A percentile compares a stretch with the other conserved stretches of the same genome.
These are phyloP conservation scores for Eonycteris spelaea DNA, from an alignment of 2,113 vertebrate species.

Conservation along the genomic window DNA sequence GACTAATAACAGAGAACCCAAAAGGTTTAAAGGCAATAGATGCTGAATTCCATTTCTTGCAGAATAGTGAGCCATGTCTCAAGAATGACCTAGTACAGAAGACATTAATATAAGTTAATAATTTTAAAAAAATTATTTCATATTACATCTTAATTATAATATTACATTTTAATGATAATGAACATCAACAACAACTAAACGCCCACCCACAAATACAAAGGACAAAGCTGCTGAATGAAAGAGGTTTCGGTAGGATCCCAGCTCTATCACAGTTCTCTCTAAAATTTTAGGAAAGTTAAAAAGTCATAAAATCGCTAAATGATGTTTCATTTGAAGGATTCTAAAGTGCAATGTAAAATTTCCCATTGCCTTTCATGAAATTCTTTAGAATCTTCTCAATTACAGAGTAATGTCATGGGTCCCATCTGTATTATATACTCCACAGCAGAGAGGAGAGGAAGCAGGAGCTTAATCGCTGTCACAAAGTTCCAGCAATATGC, in stretches of 20 bases:
- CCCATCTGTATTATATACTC: neutral
- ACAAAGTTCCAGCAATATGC: neutral
- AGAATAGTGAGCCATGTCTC: neutral
- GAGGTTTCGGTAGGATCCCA: accelerated
- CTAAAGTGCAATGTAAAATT: neutral
- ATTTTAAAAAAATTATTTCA: no score
- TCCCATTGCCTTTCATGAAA: neutral
- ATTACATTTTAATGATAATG: no score
- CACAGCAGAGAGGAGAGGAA: neutral
- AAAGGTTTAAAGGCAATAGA: neutral
- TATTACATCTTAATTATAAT: no score
- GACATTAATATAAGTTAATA: neutral
- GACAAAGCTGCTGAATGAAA: neutral
- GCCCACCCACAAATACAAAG: neutral
- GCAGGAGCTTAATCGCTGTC: accelerated
- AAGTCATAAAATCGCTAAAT: neutral
- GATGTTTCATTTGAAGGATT: neutral
- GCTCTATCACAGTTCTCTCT: neutral
- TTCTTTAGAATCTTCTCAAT: neutral
- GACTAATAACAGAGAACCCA: neutral
- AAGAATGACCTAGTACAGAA: neutral
- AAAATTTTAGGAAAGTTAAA: neutral
- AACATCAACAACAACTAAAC: no score
- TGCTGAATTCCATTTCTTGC: neutral
- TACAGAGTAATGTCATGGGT: neutral